These are phyloP conservation scores for Himalopsyche japonica DNA, from an alignment of 2,888 invertebrate genomes.

Conservation along the genomic window DNA sequence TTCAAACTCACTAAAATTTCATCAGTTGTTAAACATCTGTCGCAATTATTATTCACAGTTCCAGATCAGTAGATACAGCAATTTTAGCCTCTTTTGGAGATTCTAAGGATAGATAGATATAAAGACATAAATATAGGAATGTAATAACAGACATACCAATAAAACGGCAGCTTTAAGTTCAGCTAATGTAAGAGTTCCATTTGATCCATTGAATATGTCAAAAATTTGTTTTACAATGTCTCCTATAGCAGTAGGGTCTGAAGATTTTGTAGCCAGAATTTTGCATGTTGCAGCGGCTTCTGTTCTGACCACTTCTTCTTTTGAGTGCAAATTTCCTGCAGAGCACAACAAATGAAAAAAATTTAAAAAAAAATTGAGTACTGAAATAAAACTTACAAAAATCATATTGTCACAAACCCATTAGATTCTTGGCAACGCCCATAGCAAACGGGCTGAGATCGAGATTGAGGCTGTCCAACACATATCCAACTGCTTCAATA, in stretches of 20 bases:
- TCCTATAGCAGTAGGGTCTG: constrained; percentile 66
- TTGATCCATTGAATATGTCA: constrained; percentile 81
- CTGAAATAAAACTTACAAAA: not conserved
- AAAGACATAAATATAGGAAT: too few species aligned
- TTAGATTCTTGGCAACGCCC: constrained; percentile 81
- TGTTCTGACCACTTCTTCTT: constrained; percentile 75
- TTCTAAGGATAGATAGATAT: too few species aligned
- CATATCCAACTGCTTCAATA: constrained; percentile 76
- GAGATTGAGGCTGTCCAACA: constrained; percentile 71
- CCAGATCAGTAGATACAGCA: too few species aligned
- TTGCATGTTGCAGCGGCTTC: constrained; percentile 76
- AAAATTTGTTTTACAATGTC: constrained; percentile 72
- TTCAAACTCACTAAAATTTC: too few species aligned
- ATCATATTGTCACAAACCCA: constrained; percentile 57
- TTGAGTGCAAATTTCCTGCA: constrained; percentile 79
- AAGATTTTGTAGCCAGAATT: constrained; percentile 73
- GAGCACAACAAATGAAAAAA: not conserved
- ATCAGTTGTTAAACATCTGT: too few species aligned
- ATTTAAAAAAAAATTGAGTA: not conserved
- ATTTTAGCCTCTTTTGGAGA: too few species aligned
- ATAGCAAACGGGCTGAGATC: constrained; percentile 77
- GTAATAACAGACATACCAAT: constrained; percentile 57
- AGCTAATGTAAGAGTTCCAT: constrained; percentile 87
- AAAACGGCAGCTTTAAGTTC: constrained; percentile 88
- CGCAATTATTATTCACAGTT: too few species aligned